These are phyloP conservation scores for Panorpa germanica DNA, from an alignment of 2,888 invertebrate genomes.

Conservation along the genomic window DNA sequence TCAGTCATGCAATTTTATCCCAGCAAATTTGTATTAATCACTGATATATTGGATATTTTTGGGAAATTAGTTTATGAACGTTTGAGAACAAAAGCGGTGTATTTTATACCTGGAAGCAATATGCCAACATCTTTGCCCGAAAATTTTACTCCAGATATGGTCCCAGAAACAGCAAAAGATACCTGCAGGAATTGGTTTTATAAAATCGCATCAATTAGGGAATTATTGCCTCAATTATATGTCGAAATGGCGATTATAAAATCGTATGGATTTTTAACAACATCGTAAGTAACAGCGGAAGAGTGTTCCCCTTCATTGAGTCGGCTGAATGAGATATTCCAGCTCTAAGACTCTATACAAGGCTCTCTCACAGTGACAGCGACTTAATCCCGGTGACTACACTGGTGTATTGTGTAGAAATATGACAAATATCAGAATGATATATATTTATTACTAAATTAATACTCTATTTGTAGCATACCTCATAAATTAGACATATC, in stretches of 20 bases:
- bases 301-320: no score
- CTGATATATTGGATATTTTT: constrained; percentile 91
- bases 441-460: no score
- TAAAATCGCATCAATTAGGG: constrained; percentile 93
- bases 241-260: constrained; percentile 85
- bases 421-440: no score
- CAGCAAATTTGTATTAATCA: constrained; percentile 91
- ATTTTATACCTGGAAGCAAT: constrained; percentile 34
- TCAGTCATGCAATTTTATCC: constrained; percentile 95
- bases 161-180: constrained; percentile 77
- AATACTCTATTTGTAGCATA: no score
- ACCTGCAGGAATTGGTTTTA: constrained; percentile 98
- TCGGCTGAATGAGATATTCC: no score
- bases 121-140: constrained; percentile 30
- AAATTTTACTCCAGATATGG: constrained; percentile 58
- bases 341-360: no score
- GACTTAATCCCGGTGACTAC: no score
- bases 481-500: no score
- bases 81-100: constrained; percentile 53
- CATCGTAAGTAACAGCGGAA: constrained; percentile 38
- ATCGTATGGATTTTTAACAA: constrained; percentile 70
- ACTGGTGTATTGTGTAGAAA: no score
- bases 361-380: no score
- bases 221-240: constrained; percentile 82
- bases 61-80: constrained; percentile 77